These are phyloP conservation scores for Ctenopoma multispine DNA, from an alignment of 2,797 vertebrate genomes.

Conservation along the genomic window DNA sequence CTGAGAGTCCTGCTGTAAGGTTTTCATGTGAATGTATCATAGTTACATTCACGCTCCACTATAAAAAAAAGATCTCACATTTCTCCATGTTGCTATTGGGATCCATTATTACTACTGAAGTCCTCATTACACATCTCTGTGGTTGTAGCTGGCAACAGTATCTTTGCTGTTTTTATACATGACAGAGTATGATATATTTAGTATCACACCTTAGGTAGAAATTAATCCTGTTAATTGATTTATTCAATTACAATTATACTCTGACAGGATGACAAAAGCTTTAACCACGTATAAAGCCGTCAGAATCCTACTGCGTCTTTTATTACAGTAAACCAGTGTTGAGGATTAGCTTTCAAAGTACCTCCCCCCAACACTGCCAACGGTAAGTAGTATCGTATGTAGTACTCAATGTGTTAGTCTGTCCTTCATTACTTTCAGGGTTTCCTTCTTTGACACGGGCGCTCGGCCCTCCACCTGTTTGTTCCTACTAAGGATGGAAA, in stretches of 20 bases:
- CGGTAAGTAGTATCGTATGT: background rate
- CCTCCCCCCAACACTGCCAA: too few relatives aligned
- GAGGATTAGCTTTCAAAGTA: too few relatives aligned
- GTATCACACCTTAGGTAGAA: slow-evolving; percentile 19
- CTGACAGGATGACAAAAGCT: slow-evolving; percentile 17
- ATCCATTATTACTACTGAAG: slow-evolving; percentile 27
- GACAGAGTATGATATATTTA: slow-evolving; percentile 7
- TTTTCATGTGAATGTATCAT: slow-evolving; percentile 1
- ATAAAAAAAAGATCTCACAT: slow-evolving; percentile 24
- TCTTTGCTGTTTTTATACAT: slow-evolving; percentile 12
- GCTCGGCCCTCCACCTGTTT: too few relatives aligned
- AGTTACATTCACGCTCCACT: slow-evolving; percentile 15
- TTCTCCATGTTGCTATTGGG: slow-evolving; percentile 19
- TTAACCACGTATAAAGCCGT: background rate
- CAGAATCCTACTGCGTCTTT: background rate
- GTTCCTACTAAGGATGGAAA: too few relatives aligned
- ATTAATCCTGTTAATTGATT: slow-evolving; percentile 27
- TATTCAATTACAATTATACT: slow-evolving; percentile 9
- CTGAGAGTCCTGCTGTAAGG: slow-evolving; percentile 7
- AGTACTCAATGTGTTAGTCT: too few relatives aligned
- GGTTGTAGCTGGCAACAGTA: slow-evolving; percentile 26
- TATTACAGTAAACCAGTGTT: background rate
- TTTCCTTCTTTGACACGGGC: too few relatives aligned
- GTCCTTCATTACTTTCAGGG: too few relatives aligned
- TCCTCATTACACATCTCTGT: slow-evolving; percentile 17